phyloP scores from a whole-genome alignment of 2,888 invertebrate species.

The Amblyjoppa fuscipennis region DNA sequence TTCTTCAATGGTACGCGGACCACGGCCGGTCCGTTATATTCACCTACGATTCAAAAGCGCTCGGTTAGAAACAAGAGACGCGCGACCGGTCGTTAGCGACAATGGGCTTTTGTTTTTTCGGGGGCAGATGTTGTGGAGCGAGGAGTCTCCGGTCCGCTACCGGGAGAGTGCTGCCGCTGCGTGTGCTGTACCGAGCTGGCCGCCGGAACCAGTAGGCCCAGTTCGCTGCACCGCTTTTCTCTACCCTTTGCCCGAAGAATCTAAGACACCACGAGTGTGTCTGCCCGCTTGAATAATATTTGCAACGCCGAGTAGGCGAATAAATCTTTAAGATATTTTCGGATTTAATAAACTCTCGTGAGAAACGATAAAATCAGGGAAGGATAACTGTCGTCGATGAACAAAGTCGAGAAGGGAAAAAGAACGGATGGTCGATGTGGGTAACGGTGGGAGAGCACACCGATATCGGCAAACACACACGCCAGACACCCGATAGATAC shows the following conservation, averaged over 20 bases:
- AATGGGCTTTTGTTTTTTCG: constrained; percentile 86
- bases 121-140: constrained; percentile 83
- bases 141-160: constrained; percentile 52
- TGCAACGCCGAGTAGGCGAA: not conserved
- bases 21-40: constrained; percentile 82
- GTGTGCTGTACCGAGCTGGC: constrained; percentile 10
- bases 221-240: not conserved
- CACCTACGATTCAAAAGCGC: constrained; percentile 85
- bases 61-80: constrained; percentile 85
- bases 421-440: not conserved
- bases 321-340: not conserved
- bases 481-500: not conserved
- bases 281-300: not conserved
- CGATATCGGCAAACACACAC: not conserved
- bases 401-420: not conserved
- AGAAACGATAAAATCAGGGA: not conserved
- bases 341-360: not conserved
- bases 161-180: constrained; percentile 41
- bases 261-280: not conserved
- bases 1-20: constrained; percentile 71
- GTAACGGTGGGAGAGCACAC: not conserved
- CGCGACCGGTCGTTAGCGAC: constrained; percentile 85
- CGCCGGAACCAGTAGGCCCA: constrained; percentile 33
- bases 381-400: not conserved
- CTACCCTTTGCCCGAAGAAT: not conserved